Base-by-base conservation (phyloP, 35 echinoderm and acorn worm genomes). In the Ophioderma brevispina region DNA sequence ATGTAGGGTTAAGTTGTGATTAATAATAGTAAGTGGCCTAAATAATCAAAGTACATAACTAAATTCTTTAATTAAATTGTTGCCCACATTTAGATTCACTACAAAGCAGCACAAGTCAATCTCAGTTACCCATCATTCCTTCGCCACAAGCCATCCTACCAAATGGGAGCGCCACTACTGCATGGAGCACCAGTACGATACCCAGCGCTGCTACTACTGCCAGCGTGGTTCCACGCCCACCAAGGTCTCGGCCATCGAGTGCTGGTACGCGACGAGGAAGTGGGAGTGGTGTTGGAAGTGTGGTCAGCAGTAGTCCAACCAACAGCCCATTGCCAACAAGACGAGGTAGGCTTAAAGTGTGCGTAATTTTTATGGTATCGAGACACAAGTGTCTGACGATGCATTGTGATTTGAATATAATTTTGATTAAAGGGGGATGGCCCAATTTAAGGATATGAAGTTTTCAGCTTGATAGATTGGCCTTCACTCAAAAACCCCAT, bases 271-370 rank as follows among this genome's bases (percentile, higher is more conserved):
- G 97, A 49, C 87, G 93, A 15, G 92, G 90, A 1, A 98, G 96
- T 80, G 90, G 87, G 1, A 89, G 94, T 36, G 70, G 89, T 37
- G 79, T 35, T 19, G 86, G 82, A 15, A 31, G 41, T 33, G 39
- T 82, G n/a, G 18, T 31, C 59, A 76, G 75, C 31, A 89, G 90
- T 33, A 98, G 96, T 75, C 96, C 96, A 13, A 91, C 88, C 0
- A 89, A 86, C 56, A 98, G 96, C 76, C 96, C 96, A 25, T 77
- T 94, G 13, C 92, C 96, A 52, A 81, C 96, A 86, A 92, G 96
- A 87, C 92, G 92, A 92, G 96, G 96, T 98, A 64, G 86, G 92
- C n/a, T n/a, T n/a, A n/a, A n/a, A n/a, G n/a, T n/a, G n/a, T n/a
- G n/a, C n/a, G n/a, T n/a, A n/a, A n/a, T n/a, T n/a, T n/a, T n/a